A percentile compares a stretch with the other conserved stretches of the same genome.
Evolutionary conservation across 2,113 vertebrate species (phyloP).

Genomic region (Pardalotus punctatus): DNA sequence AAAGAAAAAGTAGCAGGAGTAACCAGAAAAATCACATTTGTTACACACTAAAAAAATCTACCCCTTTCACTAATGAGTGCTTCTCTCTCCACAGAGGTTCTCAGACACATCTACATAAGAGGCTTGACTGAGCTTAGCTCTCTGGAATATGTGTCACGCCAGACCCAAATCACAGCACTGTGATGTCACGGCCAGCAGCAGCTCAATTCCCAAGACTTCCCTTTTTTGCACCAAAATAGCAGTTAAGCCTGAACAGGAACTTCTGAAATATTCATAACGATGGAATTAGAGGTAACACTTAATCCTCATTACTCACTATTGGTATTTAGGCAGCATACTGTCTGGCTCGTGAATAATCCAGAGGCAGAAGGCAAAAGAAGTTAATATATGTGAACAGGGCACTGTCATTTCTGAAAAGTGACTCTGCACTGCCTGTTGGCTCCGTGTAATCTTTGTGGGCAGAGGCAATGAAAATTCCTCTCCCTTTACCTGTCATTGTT

Average conservation of each 20-base stretch:
- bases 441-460: neutral
- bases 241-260: conserved; percentile 58
- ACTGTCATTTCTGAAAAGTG: neutral
- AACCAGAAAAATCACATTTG: neutral
- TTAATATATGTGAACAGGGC: neutral
- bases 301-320: conserved; percentile 38
- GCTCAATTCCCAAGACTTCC: conserved; percentile 20
- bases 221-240: conserved; percentile 60
- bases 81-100: neutral
- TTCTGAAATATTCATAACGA: conserved; percentile 10
- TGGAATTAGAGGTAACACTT: conserved; percentile 35
- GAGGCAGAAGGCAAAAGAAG: conserved; percentile 9
- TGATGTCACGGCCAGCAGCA: conserved; percentile 52
- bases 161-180: conserved; percentile 10
- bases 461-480: neutral
- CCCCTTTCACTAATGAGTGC: neutral
- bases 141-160: neutral
- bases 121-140: conserved; percentile 31
- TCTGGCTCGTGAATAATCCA: conserved; percentile 17
- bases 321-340: conserved; percentile 33
- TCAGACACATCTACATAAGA: conserved; percentile 35
- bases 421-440: neutral
- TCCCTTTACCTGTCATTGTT: neutral
- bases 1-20: neutral
- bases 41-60: neutral